phyloP scores from a whole-genome alignment of 2,888 invertebrate species.

The Acanthosepion pharaonis region DNA sequence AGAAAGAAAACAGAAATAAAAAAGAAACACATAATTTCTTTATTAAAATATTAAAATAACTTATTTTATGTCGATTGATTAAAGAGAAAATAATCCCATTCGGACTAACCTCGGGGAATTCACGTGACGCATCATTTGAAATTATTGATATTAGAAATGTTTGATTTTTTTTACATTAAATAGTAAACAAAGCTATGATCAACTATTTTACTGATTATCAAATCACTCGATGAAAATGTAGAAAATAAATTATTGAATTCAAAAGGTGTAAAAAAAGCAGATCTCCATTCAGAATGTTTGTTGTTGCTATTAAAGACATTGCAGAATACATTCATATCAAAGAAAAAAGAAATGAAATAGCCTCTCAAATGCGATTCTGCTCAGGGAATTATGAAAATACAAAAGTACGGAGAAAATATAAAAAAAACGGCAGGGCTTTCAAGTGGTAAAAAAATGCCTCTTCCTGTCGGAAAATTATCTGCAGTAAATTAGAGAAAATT shows the following conservation, averaged over 20 bases:
- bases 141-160: neutral
- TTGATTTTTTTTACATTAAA: neutral
- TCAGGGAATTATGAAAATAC: neutral
- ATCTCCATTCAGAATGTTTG: neutral
- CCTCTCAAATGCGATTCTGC: neutral
- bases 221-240: neutral
- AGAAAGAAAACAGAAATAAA: neutral
- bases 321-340: neutral
- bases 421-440: no score
- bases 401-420: neutral
- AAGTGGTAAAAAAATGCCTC: neutral
- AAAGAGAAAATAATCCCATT: neutral
- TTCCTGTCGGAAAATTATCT: neutral
- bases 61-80: neutral
- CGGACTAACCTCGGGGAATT: neutral
- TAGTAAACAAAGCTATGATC: neutral
- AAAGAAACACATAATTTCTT: neutral
- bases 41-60: neutral
- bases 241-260: neutral
- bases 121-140: neutral
- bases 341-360: neutral
- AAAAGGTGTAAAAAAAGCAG: neutral
- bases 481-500: neutral
- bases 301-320: neutral
- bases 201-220: neutral